Percentiles rank a stretch among this genome's conserved stretches.
phyloP scores from a whole-genome alignment of 2,888 invertebrate genomes.

The Diloba caeruleocephala region DNA sequence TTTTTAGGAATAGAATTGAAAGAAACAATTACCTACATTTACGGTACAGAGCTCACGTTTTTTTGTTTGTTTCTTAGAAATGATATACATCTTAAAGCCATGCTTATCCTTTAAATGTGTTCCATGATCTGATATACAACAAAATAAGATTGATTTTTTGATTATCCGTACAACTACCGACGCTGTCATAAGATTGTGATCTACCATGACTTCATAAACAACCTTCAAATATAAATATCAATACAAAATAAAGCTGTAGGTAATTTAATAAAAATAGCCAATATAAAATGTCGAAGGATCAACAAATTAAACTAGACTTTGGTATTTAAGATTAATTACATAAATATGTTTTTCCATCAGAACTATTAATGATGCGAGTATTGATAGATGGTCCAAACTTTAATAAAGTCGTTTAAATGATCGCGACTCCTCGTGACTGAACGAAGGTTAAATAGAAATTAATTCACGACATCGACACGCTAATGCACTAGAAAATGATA shows the following conservation, averaged over 20 bases:
- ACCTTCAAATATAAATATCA: conserved; percentile 27
- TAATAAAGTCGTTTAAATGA: conserved; percentile 43
- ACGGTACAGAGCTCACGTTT: conserved; percentile 11
- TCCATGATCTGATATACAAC: conserved; percentile 22
- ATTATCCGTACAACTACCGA: conserved; percentile 15
- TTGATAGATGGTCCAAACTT: conserved; percentile 32
- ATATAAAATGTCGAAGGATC: conserved; percentile 16
- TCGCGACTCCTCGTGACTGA: conserved; percentile 67
- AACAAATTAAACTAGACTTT: conserved; percentile 7
- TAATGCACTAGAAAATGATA: conserved; percentile 63
- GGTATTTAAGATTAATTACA: conserved; percentile 12
- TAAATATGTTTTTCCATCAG: conserved; percentile 9
- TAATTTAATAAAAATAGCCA: not conserved
- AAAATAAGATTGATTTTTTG: no score
- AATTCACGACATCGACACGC: conserved; percentile 62
- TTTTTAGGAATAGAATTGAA: conserved; percentile 12
- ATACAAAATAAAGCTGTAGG: not conserved
- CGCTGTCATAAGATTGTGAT: conserved; percentile 22
- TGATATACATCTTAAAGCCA: conserved; percentile 5
- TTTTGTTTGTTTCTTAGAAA: conserved; percentile 19
- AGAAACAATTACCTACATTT: not conserved
- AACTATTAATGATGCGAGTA: conserved; percentile 3
- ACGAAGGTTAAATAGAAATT: conserved; percentile 69
- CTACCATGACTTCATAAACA: conserved; percentile 20
- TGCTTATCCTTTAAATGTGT: not conserved